Conservation (phyloP, 1,140 invertebrate species). For the Trialeurodes vaporariorum region DNA sequence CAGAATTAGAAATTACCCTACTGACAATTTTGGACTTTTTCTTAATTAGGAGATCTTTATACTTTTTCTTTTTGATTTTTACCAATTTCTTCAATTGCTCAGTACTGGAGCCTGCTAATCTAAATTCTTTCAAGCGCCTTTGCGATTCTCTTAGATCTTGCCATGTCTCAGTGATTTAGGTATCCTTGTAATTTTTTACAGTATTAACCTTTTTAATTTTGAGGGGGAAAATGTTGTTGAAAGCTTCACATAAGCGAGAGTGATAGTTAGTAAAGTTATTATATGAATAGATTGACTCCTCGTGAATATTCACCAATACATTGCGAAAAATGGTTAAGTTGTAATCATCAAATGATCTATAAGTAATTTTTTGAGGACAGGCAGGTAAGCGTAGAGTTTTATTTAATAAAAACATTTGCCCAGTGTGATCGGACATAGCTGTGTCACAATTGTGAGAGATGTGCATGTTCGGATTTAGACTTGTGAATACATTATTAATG, state of each 20-base stretch:
- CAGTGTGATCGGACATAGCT: neutral
- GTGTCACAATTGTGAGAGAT: neutral
- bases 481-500: neutral
- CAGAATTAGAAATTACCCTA: neutral
- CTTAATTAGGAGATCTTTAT: neutral
- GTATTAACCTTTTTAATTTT: neutral
- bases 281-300: neutral
- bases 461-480: neutral
- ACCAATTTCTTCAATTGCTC: neutral
- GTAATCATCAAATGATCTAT: neutral
- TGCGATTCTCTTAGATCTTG: neutral
- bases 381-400: neutral
- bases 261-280: neutral
- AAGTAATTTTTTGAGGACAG: neutral
- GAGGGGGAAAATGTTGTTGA: neutral
- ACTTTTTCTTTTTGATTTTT: neutral
- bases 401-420: neutral
- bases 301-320: neutral
- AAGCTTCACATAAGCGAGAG: neutral
- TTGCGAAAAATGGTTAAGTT: neutral
- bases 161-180: neutral
- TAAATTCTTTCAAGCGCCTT: neutral
- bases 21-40: neutral
- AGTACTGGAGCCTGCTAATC: neutral
- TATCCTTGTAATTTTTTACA: neutral